Base-by-base conservation (phyloP, 2,888 invertebrate species). In the Sinotaia quadrata region DNA sequence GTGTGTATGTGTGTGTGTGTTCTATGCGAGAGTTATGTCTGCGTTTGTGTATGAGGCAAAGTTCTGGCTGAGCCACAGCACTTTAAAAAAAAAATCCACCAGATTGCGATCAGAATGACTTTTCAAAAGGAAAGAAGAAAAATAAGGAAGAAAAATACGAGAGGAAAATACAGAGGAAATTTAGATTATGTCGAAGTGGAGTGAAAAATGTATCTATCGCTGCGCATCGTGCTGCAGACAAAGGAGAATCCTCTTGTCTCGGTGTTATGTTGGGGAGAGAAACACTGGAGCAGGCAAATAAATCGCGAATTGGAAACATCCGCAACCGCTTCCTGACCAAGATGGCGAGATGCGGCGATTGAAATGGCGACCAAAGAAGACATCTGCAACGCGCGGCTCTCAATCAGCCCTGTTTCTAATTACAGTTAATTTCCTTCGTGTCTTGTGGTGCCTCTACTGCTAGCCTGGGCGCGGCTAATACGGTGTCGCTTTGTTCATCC, bases 401-500 rank as follows among this genome's bases (percentile, higher is more conserved):
- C 65, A 36, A 65, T 65, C 65, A 65, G 65, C 31, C 44, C 65
- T 37, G 61, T 62, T 72, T 67, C 69, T 72, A 72, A 72, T 72
- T 72, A 72, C 72, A 67, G 41, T 67, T 72, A 67, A 69, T 69
- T 72, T 72, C 72, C 72, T 72, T 58, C 44, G 47, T 34, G 27
- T 49, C 58, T 60, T 54, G 56, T 36, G 65, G 54, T 60, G 62
- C 56, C 71, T 52, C 58, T 57, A 37, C 69, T 37, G 37, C 54
- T 49, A 57, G 57, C 61, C 54, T 52, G 66, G 52, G 66, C 59
- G 58, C 60, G 57, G 52, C 63, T 68, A 72, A 72, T 71, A 69
- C 74, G 76, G 75, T 75, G 74, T 75, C 75, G 74, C 69, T 70
- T 70, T 69, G 68, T 71, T 71, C 76, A 74, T 79, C 79, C 79